Base-by-base conservation (phyloP, 1,140 invertebrate genomes). In the Pygmarrhopalites habei region DNA sequence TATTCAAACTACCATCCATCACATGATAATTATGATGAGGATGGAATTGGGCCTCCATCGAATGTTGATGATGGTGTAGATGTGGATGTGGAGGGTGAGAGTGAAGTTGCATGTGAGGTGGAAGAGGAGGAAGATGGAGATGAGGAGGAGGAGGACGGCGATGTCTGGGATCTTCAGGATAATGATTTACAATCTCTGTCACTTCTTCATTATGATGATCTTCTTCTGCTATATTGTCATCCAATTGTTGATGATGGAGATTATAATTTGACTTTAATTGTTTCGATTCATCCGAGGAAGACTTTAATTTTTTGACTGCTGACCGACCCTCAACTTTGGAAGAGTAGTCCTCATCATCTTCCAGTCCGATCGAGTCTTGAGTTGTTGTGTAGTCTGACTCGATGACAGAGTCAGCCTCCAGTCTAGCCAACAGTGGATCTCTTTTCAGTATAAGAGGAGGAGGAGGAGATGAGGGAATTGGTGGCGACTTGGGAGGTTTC, bases 171-270 rank as follows among this genome's bases (percentile, higher is more conserved):
- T 29, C 14, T 7, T 4, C n/a, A 7, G 14, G 14, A 28, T 52
- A 52, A 7, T 52, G 14, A 52, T 52, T 26, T 15, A 26, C 14
- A 52, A 28, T 35, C 32, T 35, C 28, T 7, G 49, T 52, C 25
- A 52, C 49, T 52, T 52, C 49, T 52, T 52, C 49, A 52, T 52
- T 28, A 14, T 52, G 49, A 52, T 52, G 14, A 29, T 52, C 49
- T 29, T 52, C 49, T 52, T 52, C 49, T 29, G 49, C 49, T 26
- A 52, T 52, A 2, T 52, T 4, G 25, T 52, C 49, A 17, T 12
- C 28, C 4, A 52, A 7, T 12, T 49, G 19, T 49, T 49, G 7
- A 28, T 28, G 49, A 35, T 35, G 5, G 32, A 35, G n/a, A 47
- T 47, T 10, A 46, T 17, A 7, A 4, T 46, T 17, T 5, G 44